phyloP scores from a whole-genome alignment of 2,113 vertebrate genomes.

The Regulus satrapa region DNA sequence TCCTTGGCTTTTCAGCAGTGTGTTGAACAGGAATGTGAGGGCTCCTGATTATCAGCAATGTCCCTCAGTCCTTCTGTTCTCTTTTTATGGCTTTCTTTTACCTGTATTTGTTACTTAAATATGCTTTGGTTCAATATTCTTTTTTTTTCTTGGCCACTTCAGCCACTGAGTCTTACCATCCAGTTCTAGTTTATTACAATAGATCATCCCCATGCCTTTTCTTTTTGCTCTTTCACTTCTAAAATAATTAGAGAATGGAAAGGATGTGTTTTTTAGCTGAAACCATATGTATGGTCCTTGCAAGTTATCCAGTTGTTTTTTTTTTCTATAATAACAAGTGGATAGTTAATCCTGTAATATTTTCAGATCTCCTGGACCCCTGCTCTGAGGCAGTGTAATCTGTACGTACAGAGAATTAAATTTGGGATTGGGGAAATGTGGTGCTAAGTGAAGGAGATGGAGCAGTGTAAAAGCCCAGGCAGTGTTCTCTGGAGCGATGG shows the following conservation, averaged over 20 bases:
- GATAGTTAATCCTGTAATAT: neutral
- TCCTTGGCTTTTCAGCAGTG: neutral
- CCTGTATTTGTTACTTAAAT: neutral
- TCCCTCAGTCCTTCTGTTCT: neutral
- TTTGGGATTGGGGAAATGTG: neutral
- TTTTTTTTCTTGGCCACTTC: neutral
- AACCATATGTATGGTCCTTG: neutral
- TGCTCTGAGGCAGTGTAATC: neutral
- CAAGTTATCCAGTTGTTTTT: neutral
- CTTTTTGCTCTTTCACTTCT: no score
- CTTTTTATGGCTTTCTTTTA: neutral
- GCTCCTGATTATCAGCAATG: neutral
- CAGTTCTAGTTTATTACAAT: neutral
- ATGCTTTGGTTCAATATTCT: neutral
- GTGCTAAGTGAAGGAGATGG: neutral
- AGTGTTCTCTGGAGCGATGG: neutral
- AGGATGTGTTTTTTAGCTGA: neutral
- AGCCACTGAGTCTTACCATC: neutral
- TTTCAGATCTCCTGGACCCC: neutral
- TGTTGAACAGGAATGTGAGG: rapidly evolving
- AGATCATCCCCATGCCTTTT: neutral
- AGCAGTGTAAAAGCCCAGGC: neutral
- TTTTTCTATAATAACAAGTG: neutral
- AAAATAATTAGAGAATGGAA: no score
- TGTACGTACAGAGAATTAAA: neutral